phyloP scores from a whole-genome alignment of 2,797 vertebrate genomes.

The Antrozous pallidus region DNA sequence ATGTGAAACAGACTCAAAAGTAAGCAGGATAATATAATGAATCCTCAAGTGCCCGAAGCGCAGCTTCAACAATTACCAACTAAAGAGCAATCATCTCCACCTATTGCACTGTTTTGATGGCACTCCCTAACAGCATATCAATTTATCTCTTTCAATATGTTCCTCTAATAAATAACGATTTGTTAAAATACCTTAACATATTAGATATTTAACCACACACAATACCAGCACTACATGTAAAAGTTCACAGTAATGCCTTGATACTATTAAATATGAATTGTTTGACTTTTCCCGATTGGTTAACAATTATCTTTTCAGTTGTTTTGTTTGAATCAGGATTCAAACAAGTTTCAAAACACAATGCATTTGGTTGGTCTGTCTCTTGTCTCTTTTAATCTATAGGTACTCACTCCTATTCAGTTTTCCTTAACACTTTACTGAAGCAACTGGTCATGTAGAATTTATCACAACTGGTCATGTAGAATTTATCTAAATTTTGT shows the following conservation, averaged over 20 bases:
- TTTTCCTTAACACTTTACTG: not conserved
- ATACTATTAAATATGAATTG: not conserved
- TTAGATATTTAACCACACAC: not conserved
- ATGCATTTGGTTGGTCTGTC: not conserved
- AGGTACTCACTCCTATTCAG: not conserved
- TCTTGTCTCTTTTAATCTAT: not conserved
- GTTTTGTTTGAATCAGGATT: not conserved
- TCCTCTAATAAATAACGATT: not conserved
- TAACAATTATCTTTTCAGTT: not conserved
- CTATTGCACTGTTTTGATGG: not conserved
- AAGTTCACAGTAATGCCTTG: slow-evolving; percentile 3
- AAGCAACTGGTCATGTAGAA: not conserved
- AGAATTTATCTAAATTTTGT: not conserved
- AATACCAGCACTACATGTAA: not conserved
- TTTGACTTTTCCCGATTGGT: not conserved
- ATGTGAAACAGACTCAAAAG: not conserved
- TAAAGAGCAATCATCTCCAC: not conserved
- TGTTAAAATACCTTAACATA: not conserved
- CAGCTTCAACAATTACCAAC: not conserved
- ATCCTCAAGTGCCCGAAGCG: not conserved
- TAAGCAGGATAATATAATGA: not conserved
- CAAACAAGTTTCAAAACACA: not conserved
- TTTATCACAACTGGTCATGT: not conserved
- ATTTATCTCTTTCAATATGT: not conserved
- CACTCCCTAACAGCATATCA: not conserved